Evolutionary conservation across 1,140 invertebrate genomes (phyloP).

Genomic region (Drosophila kanapiae): DNA sequence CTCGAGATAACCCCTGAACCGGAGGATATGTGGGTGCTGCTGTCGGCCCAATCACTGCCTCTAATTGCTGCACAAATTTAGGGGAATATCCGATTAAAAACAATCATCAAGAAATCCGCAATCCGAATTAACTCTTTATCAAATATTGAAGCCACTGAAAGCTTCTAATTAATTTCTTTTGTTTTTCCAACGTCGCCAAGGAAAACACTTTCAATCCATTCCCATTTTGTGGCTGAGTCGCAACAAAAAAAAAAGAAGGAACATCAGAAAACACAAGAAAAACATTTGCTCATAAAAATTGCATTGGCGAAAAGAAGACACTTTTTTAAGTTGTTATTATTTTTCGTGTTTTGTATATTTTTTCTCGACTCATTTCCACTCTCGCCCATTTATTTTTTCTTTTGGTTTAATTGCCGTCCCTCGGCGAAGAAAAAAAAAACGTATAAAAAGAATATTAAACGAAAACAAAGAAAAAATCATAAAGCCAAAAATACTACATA

Average conservation of each 20-base stretch:
- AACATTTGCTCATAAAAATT: slow-evolving; percentile 48
- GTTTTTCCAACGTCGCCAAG: slow-evolving; percentile 13
- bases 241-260: slow-evolving; percentile 11
- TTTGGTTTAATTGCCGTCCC: slow-evolving; percentile 58
- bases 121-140: neutral
- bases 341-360: slow-evolving; percentile 25
- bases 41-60: neutral
- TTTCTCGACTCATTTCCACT: slow-evolving; percentile 41
- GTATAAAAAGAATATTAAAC: slow-evolving; percentile 44
- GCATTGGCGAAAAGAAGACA: slow-evolving; percentile 31
- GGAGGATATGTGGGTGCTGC: slow-evolving; percentile 27
- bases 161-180: slow-evolving; percentile 24
- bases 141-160: neutral
- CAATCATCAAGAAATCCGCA: too few species aligned
- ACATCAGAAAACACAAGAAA: slow-evolving; percentile 11
- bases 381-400: slow-evolving; percentile 43
- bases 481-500: slow-evolving; percentile 49
- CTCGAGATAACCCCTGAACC: slow-evolving; percentile 4
- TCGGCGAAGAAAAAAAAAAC: slow-evolving; percentile 37
- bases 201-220: slow-evolving; percentile 24
- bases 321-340: slow-evolving; percentile 43
- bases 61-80: slow-evolving; percentile 47
- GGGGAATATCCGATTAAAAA: neutral
- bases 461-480: slow-evolving; percentile 42
- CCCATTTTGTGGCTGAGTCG: slow-evolving; percentile 7